phyloP scores from a whole-genome alignment of 2,888 invertebrate genomes.

The Acanthococcus lagerstroemiae region DNA sequence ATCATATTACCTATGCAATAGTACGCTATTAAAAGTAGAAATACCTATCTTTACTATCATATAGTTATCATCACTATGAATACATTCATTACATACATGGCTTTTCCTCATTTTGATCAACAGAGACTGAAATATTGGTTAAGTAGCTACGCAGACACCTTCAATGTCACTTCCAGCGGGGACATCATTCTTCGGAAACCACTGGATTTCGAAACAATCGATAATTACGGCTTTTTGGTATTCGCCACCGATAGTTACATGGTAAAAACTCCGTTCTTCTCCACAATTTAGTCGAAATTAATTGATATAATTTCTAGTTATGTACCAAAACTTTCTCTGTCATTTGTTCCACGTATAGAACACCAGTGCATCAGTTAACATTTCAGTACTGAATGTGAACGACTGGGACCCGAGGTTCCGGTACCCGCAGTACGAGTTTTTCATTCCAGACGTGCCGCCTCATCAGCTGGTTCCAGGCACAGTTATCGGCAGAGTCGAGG shows the following conservation, averaged over 20 bases:
- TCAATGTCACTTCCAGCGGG: conserved; percentile 66
- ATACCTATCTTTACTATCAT: no score
- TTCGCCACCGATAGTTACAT: conserved; percentile 69
- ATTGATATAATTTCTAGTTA: background rate
- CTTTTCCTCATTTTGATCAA: no score
- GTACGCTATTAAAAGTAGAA: no score
- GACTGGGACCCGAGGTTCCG: conserved; percentile 89
- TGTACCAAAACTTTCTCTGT: background rate
- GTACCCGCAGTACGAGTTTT: conserved; percentile 78
- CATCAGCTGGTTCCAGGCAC: conserved; percentile 33
- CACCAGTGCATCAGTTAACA: conserved; percentile 69
- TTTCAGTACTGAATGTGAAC: conserved; percentile 75
- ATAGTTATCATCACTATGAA: no score
- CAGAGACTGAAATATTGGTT: conserved; percentile 60
- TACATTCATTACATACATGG: no score
- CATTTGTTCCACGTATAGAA: no score
- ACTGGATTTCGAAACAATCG: conserved; percentile 66
- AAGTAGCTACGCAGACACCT: conserved; percentile 62
- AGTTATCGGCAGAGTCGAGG: conserved; percentile 53
- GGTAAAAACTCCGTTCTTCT: conserved; percentile 45
- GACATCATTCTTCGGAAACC: conserved; percentile 64
- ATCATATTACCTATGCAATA: no score
- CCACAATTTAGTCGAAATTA: background rate
- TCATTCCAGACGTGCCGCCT: conserved; percentile 42
- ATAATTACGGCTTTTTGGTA: conserved; percentile 64